Percentiles rank a stretch among this genome's conserved stretches.
phyloP scores from a whole-genome alignment of 2,888 invertebrate genomes.

The Aleiodes testaceus region DNA sequence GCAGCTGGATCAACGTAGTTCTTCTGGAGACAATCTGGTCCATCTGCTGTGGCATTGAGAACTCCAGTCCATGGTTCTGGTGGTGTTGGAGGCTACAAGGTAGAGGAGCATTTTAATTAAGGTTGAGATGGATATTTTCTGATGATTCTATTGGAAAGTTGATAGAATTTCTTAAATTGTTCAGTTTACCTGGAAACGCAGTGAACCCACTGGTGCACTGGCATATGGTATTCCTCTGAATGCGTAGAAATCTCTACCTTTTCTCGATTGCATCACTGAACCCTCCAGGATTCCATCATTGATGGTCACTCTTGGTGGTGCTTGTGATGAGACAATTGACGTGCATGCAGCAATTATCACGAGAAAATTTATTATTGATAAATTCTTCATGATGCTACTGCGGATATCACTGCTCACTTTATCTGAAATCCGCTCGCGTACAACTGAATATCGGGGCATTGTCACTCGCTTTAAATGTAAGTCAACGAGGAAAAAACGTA shows the following conservation, averaged over 20 bases:
- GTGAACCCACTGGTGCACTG: conserved; percentile 75
- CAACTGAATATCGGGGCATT: too few relatives aligned
- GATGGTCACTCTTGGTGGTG: conserved; percentile 63
- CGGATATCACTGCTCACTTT: too few relatives aligned
- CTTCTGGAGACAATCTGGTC: conserved; percentile 82
- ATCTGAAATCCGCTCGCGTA: too few relatives aligned
- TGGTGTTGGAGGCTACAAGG: conserved; percentile 60
- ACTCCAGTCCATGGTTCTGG: conserved; percentile 77
- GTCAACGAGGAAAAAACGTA: too few relatives aligned
- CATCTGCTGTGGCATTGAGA: conserved; percentile 77
- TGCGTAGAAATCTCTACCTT: conserved; percentile 75
- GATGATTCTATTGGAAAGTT: too few relatives aligned
- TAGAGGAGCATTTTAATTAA: too few relatives aligned
- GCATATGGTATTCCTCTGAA: conserved; percentile 79
- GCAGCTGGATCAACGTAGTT: conserved; percentile 78
- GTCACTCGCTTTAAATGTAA: too few relatives aligned
- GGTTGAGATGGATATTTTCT: too few relatives aligned
- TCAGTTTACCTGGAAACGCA: conserved; percentile 76
- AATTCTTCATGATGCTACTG: too few relatives aligned
- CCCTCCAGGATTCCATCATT: conserved; percentile 74
- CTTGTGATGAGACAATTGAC: too few relatives aligned
- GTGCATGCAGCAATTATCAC: too few relatives aligned
- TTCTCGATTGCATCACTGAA: conserved; percentile 74
- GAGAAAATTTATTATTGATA: too few relatives aligned
- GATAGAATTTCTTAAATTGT: neutral